Base-by-base conservation (phyloP, 2,888 invertebrate species). In the Syritta pipiens region DNA sequence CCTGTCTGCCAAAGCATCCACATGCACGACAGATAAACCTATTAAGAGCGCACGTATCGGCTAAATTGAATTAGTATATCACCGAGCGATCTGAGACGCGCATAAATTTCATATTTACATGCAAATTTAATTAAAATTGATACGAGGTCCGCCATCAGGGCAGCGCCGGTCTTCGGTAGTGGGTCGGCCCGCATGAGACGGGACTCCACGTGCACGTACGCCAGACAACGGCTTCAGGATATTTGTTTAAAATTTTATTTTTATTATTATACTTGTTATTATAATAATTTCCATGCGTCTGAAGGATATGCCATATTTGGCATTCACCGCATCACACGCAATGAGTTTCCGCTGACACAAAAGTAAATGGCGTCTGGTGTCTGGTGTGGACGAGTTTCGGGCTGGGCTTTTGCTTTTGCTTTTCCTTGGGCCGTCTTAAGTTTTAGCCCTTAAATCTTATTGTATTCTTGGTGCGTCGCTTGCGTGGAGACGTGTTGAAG, bases 81-180 rank as follows among this genome's bases (percentile, higher is more conserved):
- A 81, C 82, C 71, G 71, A 72, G 30, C 65, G 79, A 83, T 83
- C 82, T 81, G 81, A 81, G 76, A 82, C 81, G 81, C 82, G 82
- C 82, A 83, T 83, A 82, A 83, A 83, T 83, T 82, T 82, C 83
- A 83, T 83, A 83, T 83, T 82, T 82, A 83, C 82, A 83, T 83
- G 83, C 83, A 83, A 83, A 83, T 83, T 83, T 83, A 83, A 83
- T 83, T 83, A 83, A 83, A 83, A 82, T 71, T 79, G 74, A 76
- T 74, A 77, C 62, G 37, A n/a, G 65, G 55, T 51, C 55, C 26
- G 49, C 53, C 62, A 20, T 3, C 46, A 35, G n/a, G 32, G 20
- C 3, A 7, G 48, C 48, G n/a, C n/a, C n/a, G n/a, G n/a, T 22
- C 26, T 10, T 30, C 19, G 46, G 46, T 48, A 59, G 67, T 59